Conservation (phyloP, 2,113 vertebrate species). For the Pithys albifrons region DNA sequence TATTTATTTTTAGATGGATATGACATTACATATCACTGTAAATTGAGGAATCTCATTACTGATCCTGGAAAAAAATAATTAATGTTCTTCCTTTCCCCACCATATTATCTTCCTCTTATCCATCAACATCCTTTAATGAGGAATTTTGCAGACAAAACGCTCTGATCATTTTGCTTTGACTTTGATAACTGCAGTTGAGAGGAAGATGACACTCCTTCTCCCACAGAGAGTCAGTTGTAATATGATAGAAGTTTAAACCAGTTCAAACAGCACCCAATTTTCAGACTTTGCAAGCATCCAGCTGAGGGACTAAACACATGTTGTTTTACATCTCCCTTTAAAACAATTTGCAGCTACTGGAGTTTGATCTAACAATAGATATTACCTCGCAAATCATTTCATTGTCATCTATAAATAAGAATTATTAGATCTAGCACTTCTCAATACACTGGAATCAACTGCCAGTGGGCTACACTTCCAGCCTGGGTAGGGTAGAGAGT, state of each 20-base stretch:
- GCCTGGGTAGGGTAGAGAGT: neutral
- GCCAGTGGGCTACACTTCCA: fast-evolving
- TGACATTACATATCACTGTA: neutral
- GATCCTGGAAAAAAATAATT: neutral
- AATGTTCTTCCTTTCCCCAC: neutral
- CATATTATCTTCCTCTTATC: neutral
- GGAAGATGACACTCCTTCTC: neutral
- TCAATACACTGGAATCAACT: neutral
- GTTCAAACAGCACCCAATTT: neutral
- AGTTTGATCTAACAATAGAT: neutral
- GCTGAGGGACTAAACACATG: neutral
- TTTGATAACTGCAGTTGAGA: neutral
- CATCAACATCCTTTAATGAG: neutral
- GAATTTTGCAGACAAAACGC: neutral
- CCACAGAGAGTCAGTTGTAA: neutral
- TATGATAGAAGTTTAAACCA: neutral
- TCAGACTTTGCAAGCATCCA: neutral
- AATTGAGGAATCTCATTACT: neutral
- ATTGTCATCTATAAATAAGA: neutral
- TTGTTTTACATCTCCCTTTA: neutral
- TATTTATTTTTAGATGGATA: neutral
- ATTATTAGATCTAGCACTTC: neutral
- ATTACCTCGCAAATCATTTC: neutral
- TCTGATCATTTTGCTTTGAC: neutral
- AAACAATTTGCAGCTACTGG: neutral